Percentiles rank a stretch among this genome's conserved stretches.
Conservation (phyloP, 2,797 vertebrate genomes). For the Menidia menidia region DNA sequence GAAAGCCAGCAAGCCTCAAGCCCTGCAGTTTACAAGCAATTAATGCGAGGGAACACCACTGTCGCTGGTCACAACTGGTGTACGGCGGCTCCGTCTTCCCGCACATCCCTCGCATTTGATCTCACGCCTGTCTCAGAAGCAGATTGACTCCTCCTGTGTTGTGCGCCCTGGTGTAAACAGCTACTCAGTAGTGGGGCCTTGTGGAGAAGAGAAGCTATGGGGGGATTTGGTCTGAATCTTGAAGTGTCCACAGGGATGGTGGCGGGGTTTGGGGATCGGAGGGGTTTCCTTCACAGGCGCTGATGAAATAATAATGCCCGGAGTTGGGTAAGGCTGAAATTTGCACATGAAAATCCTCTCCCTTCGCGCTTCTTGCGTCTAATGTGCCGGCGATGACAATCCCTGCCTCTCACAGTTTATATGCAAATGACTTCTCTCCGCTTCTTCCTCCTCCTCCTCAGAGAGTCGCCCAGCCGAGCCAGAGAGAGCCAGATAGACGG, state of each 20-base stretch:
- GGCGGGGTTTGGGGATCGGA: slow-evolving; percentile 69
- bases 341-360: slow-evolving; percentile 86
- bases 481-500: slow-evolving; percentile 42
- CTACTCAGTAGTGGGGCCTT: slow-evolving; percentile 67
- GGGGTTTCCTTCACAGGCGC: slow-evolving; percentile 68
- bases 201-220: slow-evolving; percentile 48
- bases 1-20: slow-evolving; percentile 76
- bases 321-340: slow-evolving; percentile 80
- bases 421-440: slow-evolving; percentile 80
- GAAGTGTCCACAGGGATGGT: slow-evolving; percentile 72
- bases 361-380: slow-evolving; percentile 70
- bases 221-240: slow-evolving; percentile 77
- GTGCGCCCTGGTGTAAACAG: slow-evolving; percentile 69
- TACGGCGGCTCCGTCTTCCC: slow-evolving; percentile 55
- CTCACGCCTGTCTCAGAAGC: slow-evolving; percentile 48
- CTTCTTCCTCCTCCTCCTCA: slow-evolving; percentile 70
- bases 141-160: slow-evolving; percentile 61
- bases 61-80: slow-evolving; percentile 71
- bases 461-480: slow-evolving; percentile 69
- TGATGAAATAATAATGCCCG: slow-evolving; percentile 86
- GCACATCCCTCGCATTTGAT: slow-evolving; percentile 60
- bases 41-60: slow-evolving; percentile 74
- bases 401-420: slow-evolving; percentile 82
- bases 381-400: slow-evolving; percentile 79
- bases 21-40: slow-evolving; percentile 82